Conservation (phyloP, 2,888 invertebrate species). For the Drosophila conformis region DNA sequence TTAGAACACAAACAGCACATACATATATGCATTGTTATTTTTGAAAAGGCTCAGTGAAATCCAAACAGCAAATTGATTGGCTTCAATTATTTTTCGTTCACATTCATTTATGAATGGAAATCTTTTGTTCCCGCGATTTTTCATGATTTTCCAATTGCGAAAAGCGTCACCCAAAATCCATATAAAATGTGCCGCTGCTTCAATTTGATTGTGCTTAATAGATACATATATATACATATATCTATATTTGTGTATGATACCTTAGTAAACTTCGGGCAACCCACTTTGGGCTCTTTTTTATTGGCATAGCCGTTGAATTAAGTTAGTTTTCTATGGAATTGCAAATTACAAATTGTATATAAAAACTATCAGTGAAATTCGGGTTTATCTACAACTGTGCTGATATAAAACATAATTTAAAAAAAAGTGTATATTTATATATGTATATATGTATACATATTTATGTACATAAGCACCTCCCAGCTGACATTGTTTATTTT, state of each 20-base stretch:
- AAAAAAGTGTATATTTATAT: background rate
- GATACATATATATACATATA: background rate
- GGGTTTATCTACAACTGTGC: slow-evolving; percentile 5
- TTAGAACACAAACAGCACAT: background rate
- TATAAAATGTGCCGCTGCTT: background rate
- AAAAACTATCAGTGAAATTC: slow-evolving; percentile 1
- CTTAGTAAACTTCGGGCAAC: background rate
- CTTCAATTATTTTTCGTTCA: slow-evolving; percentile 5
- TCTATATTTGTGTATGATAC: background rate
- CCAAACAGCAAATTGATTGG: slow-evolving; percentile 8
- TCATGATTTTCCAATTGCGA: slow-evolving; percentile 1
- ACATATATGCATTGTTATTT: background rate
- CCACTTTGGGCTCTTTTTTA: background rate
- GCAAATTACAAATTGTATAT: slow-evolving; percentile 8
- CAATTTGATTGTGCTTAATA: background rate
- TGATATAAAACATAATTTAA: background rate
- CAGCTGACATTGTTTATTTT: slow-evolving; percentile 10
- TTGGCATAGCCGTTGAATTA: background rate
- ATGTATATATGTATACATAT: background rate
- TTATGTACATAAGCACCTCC: background rate
- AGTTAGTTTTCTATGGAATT: slow-evolving; percentile 23
- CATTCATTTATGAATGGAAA: background rate
- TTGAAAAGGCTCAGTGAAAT: background rate
- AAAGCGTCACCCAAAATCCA: background rate
- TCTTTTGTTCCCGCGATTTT: background rate